A percentile compares a stretch with the other conserved stretches of the same genome.
phyloP scores from a whole-genome alignment of 2,113 vertebrate genomes.

The Rhagologus leucostigma region DNA sequence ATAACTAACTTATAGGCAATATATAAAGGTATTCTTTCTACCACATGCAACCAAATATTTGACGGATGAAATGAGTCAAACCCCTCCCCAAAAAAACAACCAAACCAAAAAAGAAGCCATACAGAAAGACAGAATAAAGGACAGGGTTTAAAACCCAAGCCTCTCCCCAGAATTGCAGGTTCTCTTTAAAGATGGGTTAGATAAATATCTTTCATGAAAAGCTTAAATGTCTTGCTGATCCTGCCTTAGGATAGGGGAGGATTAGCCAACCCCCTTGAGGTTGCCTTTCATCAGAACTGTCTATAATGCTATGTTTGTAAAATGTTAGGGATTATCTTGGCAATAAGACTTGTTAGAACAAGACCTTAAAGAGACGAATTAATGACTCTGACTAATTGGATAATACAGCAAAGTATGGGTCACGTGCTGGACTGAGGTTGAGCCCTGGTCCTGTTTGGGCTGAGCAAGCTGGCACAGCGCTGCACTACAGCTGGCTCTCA shows the following conservation, averaged over 20 bases:
- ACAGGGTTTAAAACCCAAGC: neutral
- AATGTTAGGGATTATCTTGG: slow-evolving; percentile 46
- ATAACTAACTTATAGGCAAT: neutral
- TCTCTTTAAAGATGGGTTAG: slow-evolving; percentile 16
- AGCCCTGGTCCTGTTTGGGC: neutral
- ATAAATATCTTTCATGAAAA: slow-evolving; percentile 46
- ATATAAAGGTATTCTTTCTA: neutral
- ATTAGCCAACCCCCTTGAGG: slow-evolving; percentile 34
- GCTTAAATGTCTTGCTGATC: slow-evolving; percentile 49
- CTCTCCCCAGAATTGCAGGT: neutral
- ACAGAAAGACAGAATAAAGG: neutral
- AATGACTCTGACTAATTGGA: slow-evolving; percentile 40
- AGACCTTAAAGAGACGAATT: slow-evolving; percentile 41
- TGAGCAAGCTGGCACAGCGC: neutral
- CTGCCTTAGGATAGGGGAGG: slow-evolving; percentile 7
- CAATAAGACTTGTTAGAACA: slow-evolving; percentile 46
- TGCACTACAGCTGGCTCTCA: neutral
- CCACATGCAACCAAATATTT: neutral
- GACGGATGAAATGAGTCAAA: neutral
- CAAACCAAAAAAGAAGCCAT: neutral
- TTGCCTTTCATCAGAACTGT: slow-evolving; percentile 33
- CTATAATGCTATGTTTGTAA: slow-evolving; percentile 41
- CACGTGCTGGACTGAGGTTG: neutral
- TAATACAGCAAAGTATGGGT: neutral
- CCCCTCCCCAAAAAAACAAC: neutral